Conservation (phyloP, 2,113 vertebrate species). For the Paramormyrops kingsleyae region DNA sequence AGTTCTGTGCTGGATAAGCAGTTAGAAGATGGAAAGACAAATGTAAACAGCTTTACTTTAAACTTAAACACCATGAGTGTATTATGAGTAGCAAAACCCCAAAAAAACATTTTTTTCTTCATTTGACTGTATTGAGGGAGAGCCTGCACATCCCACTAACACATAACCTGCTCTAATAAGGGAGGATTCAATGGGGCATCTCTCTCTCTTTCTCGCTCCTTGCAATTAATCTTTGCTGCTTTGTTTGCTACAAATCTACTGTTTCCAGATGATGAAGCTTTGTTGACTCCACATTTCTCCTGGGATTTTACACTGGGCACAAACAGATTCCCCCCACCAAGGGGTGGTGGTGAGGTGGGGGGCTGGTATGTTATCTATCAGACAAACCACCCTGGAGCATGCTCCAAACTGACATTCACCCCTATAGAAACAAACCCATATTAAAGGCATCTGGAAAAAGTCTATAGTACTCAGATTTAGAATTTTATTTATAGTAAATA, state of each 20-base stretch:
- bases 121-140: background rate
- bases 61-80: background rate
- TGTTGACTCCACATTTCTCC: constrained; percentile 17
- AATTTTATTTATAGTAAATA: background rate
- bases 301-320: constrained; percentile 2
- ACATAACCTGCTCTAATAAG: background rate
- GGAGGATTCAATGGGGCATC: background rate
- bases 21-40: background rate
- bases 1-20: background rate
- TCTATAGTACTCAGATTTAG: background rate
- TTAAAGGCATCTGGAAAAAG: background rate
- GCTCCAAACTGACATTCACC: background rate
- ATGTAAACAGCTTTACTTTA: background rate
- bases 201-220: background rate
- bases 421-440: background rate
- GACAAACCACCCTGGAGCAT: background rate
- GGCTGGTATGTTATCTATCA: background rate
- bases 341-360: background rate
- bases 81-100: background rate
- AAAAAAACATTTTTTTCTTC: background rate
- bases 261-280: constrained; percentile 17
- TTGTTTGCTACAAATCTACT: background rate
- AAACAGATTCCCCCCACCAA: constrained; percentile 11
- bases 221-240: constrained; percentile 12
- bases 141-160: background rate